A percentile compares a stretch with the other conserved stretches of the same genome.
These are phyloP conservation scores for Rhopalosiphum nymphaeae DNA, from an alignment of 2,888 invertebrate genomes.

Conservation along the genomic window DNA sequence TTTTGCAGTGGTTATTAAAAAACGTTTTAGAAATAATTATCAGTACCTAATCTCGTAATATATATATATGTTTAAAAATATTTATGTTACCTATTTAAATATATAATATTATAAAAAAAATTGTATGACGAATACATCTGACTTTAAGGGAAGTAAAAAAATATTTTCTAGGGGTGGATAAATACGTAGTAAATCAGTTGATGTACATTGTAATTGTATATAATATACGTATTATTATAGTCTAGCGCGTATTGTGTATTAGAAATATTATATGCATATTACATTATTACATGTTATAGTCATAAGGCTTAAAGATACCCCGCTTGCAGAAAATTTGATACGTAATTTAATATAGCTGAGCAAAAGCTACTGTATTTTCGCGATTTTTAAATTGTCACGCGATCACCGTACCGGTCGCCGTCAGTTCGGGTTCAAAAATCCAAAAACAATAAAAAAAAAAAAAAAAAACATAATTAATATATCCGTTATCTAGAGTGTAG, in stretches of 20 bases:
- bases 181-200: neutral
- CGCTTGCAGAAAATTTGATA: neutral
- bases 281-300: neutral
- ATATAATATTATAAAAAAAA: neutral
- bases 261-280: neutral
- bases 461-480: conserved; percentile 6
- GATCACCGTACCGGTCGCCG: neutral
- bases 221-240: neutral
- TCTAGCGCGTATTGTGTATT: neutral
- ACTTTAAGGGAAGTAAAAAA: neutral
- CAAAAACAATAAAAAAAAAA: neutral
- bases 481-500: neutral
- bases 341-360: neutral
- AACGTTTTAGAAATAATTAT: neutral
- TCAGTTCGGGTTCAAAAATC: neutral
- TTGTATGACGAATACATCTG: neutral
- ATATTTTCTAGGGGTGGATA: neutral
- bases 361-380: neutral
- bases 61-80: neutral
- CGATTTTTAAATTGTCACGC: neutral
- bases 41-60: neutral
- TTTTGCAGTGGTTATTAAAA: neutral
- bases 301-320: neutral
- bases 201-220: neutral
- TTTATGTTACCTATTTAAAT: neutral